These are phyloP conservation scores for Dryoscopus gambensis DNA, from an alignment of 2,113 vertebrate species.

Conservation along the genomic window DNA sequence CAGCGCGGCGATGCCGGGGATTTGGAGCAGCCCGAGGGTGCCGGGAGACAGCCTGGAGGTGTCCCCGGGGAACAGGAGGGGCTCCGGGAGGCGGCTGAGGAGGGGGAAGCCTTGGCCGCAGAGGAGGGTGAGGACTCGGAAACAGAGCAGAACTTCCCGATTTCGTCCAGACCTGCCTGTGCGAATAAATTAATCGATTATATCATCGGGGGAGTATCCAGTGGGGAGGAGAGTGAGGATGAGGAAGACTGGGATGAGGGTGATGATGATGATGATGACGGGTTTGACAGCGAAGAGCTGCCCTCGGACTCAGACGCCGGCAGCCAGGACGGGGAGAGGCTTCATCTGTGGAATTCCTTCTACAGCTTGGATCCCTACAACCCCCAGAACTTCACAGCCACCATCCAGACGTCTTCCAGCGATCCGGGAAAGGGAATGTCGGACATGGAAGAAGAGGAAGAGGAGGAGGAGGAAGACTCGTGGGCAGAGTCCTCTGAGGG, in stretches of 20 bases:
- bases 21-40: neutral
- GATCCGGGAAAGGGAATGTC: neutral
- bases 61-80: neutral
- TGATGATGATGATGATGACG: conserved; percentile 71
- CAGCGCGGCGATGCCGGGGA: neutral
- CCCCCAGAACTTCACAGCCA: conserved; percentile 86
- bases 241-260: conserved; percentile 72
- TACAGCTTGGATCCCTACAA: conserved; percentile 84
- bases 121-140: neutral
- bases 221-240: conserved; percentile 70
- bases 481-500: conserved; percentile 45
- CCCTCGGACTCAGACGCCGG: conserved; percentile 69
- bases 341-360: conserved; percentile 82
- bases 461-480: neutral
- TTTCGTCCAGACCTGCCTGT: conserved; percentile 66
- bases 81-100: neutral
- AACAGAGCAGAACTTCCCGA: neutral
- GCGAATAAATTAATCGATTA: conserved; percentile 89
- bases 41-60: neutral
- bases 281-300: conserved; percentile 85
- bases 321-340: conserved; percentile 64
- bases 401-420: conserved; percentile 64
- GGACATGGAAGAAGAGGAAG: neutral
- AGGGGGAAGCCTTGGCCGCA: neutral
- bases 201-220: conserved; percentile 86